A percentile compares a stretch with the other conserved stretches of the same genome.
These are phyloP conservation scores for Diadegma fenestrale DNA, from an alignment of 2,888 invertebrate species.

Conservation along the genomic window DNA sequence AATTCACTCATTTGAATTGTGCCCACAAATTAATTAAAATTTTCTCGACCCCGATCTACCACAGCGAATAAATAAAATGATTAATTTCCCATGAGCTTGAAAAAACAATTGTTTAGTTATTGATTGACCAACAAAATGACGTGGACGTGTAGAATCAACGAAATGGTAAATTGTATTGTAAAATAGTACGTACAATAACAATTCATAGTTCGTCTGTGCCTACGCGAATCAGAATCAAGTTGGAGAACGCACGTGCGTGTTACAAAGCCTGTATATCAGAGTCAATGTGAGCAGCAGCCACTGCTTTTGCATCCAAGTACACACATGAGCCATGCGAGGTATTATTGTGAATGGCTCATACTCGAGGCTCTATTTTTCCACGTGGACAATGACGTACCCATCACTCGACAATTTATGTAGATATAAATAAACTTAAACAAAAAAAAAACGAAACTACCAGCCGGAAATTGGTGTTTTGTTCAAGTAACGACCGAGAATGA, in stretches of 20 bases:
- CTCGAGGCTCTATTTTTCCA: slow-evolving; percentile 22
- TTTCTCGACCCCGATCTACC: no score
- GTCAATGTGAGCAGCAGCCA: slow-evolving; percentile 31
- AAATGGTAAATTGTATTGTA: neutral
- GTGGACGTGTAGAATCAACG: neutral
- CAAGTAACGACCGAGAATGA: neutral
- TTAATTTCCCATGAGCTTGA: neutral
- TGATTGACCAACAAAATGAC: neutral
- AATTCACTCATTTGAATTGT: neutral
- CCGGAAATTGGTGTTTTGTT: slow-evolving; percentile 22
- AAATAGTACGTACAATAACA: slow-evolving; percentile 14
- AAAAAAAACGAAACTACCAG: neutral
- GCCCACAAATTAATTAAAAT: neutral
- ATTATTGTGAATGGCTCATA: slow-evolving; percentile 21
- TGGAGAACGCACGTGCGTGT: slow-evolving; percentile 51
- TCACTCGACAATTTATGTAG: slow-evolving; percentile 6
- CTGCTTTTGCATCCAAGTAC: slow-evolving; percentile 19
- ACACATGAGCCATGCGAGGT: neutral
- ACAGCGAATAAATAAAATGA: neutral
- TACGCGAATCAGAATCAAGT: slow-evolving; percentile 38
- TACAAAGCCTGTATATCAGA: slow-evolving; percentile 22
- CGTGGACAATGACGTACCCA: slow-evolving; percentile 23
- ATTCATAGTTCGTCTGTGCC: slow-evolving; percentile 13
- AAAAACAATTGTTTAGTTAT: neutral
- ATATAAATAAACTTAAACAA: slow-evolving; percentile 13